phyloP scores from a whole-genome alignment of 2,888 invertebrate species.

The Encarsia formosa region DNA sequence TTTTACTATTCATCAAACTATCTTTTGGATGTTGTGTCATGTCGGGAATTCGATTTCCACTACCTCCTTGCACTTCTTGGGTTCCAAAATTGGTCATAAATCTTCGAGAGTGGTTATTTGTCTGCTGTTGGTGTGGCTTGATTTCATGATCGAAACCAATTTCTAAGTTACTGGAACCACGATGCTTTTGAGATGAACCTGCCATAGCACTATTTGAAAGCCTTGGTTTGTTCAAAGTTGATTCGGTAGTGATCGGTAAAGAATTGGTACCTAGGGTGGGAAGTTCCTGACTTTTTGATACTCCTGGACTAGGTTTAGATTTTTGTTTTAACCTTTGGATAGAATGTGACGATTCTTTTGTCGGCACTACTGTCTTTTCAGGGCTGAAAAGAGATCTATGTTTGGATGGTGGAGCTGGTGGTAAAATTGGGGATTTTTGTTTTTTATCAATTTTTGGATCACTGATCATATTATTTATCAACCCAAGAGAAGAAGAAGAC shows the following conservation, averaged over 20 bases:
- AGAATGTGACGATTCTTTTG: conserved; percentile 48
- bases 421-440: conserved; percentile 30
- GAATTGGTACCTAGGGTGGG: too few relatives aligned
- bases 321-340: conserved; percentile 47
- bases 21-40: conserved; percentile 41
- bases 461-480: conserved; percentile 33
- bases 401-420: conserved; percentile 33
- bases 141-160: not conserved
- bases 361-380: conserved; percentile 57
- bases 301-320: conserved; percentile 55
- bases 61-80: not conserved
- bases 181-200: conserved; percentile 35
- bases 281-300: conserved; percentile 38
- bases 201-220: conserved; percentile 15
- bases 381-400: conserved; percentile 63
- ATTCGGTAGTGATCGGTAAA: too few relatives aligned
- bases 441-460: conserved; percentile 47
- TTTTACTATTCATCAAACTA: conserved; percentile 26
- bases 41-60: conserved; percentile 33
- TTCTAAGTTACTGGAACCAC: conserved; percentile 16
- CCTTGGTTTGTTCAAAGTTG: too few relatives aligned
- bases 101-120: conserved; percentile 5
- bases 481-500: conserved; percentile 27
- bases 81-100: not conserved
- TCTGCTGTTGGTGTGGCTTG: not conserved